phyloP scores from a whole-genome alignment of 2,113 vertebrate species.

The Tiliqua scincoides region DNA sequence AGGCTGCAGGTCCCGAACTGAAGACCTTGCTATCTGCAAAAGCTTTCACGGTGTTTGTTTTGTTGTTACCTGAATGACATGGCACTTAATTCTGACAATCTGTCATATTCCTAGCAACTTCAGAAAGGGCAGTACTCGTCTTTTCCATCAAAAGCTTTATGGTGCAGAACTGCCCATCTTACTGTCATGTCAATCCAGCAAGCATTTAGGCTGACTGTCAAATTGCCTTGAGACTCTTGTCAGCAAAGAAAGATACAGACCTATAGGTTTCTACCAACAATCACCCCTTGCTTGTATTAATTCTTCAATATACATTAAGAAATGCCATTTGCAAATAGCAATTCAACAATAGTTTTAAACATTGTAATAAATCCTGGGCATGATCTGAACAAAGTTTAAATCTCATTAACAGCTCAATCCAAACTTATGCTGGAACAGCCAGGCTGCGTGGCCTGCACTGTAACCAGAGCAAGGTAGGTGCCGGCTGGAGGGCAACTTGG shows the following conservation, averaged over 20 bases:
- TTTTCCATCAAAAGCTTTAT: slow-evolving; percentile 70
- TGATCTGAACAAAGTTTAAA: neutral
- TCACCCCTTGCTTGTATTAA: slow-evolving; percentile 46
- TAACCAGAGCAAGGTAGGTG: no score
- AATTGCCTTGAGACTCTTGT: slow-evolving; percentile 43
- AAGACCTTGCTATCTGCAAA: slow-evolving; percentile 36
- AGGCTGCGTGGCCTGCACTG: no score
- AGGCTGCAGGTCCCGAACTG: slow-evolving; percentile 40
- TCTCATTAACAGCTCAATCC: neutral
- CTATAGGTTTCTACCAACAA: slow-evolving; percentile 46
- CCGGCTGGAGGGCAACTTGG: no score
- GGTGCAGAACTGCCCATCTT: slow-evolving; percentile 69
- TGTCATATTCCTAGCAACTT: slow-evolving; percentile 64
- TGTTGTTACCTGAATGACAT: slow-evolving; percentile 56
- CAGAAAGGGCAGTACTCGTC: slow-evolving; percentile 56
- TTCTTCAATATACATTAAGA: slow-evolving; percentile 20
- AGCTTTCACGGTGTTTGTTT: slow-evolving; percentile 58
- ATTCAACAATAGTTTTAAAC: neutral
- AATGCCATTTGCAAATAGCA: slow-evolving; percentile 39
- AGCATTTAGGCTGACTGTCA: slow-evolving; percentile 60
- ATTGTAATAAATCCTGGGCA: neutral
- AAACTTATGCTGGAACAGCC: no score
- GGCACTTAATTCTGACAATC: slow-evolving; percentile 68
- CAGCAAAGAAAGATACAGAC: slow-evolving; percentile 53
- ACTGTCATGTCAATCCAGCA: slow-evolving; percentile 63